These are phyloP conservation scores for Drosophila quasianomalipes DNA, from an alignment of 2,888 invertebrate species.

Conservation along the genomic window DNA sequence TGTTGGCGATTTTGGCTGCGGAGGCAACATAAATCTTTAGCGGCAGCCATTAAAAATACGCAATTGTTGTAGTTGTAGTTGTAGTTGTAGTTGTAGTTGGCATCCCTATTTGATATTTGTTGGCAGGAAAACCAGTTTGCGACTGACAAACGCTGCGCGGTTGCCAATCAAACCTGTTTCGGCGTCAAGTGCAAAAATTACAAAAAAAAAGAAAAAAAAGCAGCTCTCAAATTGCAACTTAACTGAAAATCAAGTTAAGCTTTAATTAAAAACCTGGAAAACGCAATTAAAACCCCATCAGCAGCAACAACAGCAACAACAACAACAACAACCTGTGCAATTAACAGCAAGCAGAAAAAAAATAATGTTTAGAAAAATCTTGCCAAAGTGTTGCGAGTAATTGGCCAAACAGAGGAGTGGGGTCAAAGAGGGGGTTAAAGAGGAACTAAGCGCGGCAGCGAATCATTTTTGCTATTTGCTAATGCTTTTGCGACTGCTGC, in stretches of 20 bases:
- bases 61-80: slow-evolving; percentile 16
- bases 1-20: slow-evolving; percentile 33
- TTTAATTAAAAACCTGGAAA: slow-evolving; percentile 80
- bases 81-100: slow-evolving; percentile 37
- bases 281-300: slow-evolving; percentile 68
- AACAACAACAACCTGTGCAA: slow-evolving; percentile 71
- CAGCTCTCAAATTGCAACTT: slow-evolving; percentile 73
- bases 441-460: slow-evolving; percentile 3
- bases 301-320: slow-evolving; percentile 43
- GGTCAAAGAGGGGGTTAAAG: neutral
- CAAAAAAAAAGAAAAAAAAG: slow-evolving; percentile 39
- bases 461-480: slow-evolving; percentile 21
- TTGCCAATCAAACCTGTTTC: slow-evolving; percentile 76
- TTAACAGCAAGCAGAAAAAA: slow-evolving; percentile 61
- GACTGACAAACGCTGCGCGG: slow-evolving; percentile 44
- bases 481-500: slow-evolving; percentile 38
- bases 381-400: slow-evolving; percentile 72
- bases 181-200: slow-evolving; percentile 67
- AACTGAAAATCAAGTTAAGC: slow-evolving; percentile 78
- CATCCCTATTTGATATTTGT: slow-evolving; percentile 64
- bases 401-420: slow-evolving; percentile 43
- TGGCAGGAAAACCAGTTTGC: slow-evolving; percentile 63
- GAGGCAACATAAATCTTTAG: slow-evolving; percentile 7
- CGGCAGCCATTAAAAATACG: slow-evolving; percentile 56
- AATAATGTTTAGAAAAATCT: slow-evolving; percentile 73